A percentile compares a stretch with the other conserved stretches of the same genome.
Conservation (phyloP, 1,140 invertebrate genomes). For the Penaeus indicus region DNA sequence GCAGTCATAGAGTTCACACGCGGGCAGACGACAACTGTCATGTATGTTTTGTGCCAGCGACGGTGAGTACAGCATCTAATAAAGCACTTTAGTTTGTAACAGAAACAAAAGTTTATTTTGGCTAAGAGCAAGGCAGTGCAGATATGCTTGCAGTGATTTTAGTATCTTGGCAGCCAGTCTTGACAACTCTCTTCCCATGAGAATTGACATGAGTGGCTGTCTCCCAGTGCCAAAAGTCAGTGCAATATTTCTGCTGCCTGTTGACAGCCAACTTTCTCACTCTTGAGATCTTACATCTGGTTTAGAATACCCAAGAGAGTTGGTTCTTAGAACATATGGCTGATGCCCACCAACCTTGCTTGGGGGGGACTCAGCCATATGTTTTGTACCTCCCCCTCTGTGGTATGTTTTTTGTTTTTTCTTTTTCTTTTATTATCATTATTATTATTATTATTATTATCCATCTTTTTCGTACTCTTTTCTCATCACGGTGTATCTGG, state of each 20-base stretch:
- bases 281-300: constrained; percentile 46
- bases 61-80: constrained; percentile 64
- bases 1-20: constrained; percentile 66
- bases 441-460: too few relatives aligned
- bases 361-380: constrained; percentile 17
- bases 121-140: constrained; percentile 33
- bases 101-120: constrained; percentile 36
- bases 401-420: constrained; percentile 6
- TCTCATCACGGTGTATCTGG: too few relatives aligned
- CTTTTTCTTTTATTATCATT: not conserved
- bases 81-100: constrained; percentile 63
- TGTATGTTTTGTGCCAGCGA: constrained; percentile 66
- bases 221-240: not conserved
- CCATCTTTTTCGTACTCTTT: too few relatives aligned
- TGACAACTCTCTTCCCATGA: not conserved
- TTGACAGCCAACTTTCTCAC: constrained; percentile 29
- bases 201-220: not conserved
- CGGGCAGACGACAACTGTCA: constrained; percentile 63
- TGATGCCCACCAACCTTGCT: not conserved
- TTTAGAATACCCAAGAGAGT: constrained; percentile 36
- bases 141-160: not conserved
- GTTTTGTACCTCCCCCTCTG: constrained; percentile 3
- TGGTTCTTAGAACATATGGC: constrained; percentile 24
- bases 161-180: too few relatives aligned
- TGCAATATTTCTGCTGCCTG: constrained; percentile 25